Evolutionary conservation across 2,888 invertebrate genomes (phyloP), one percentile per base, ranked within the genome.

Genomic region (Nowickia ferox): DNA sequence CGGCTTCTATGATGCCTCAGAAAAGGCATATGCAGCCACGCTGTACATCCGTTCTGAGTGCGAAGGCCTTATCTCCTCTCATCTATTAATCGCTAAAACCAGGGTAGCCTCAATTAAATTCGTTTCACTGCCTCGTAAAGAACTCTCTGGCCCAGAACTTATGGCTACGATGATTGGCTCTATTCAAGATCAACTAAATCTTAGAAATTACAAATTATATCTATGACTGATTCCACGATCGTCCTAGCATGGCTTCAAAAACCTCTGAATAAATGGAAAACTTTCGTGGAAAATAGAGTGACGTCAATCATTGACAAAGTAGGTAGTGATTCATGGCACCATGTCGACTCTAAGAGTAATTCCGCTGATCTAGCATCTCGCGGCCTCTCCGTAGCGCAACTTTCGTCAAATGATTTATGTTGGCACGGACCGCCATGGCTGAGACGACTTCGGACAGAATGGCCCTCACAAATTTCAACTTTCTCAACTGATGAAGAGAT

Each of bases 361-460:
- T 6, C 30, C 30, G 30, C 30, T 30, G 30, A 30, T 30, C 30
- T 30, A 6, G 30, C 30, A 6, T 30, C 30, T 6, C 5, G 30
- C 30, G 30, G 55, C 30, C 19, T 63, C 19, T 19, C 63, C 19
- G 19, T 63, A 11, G 5, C 63, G 10, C 63, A 63, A 17, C 19
- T 63, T 1, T 19, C 19, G 1, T 19, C 44, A 11, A 63, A 10
- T 10, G 40, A 40, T 10, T 11, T 63, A 44, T 63, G 44, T 44
- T 63, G 63, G 63, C 19, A 63, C 17, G 42, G 44, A 6, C 63
- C 44, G 8, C 11, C 44, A 10, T 63, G 19, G 44, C 63, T 63
- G 1, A 42, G 2, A 44, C 9, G 42, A 10, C 44, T 74, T 63
- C 30, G 22, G 13, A 13, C 55, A 2, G 30, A 57, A 57, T 30